A percentile compares a stretch with the other conserved stretches of the same genome.
Conservation (phyloP, 2,113 vertebrate species). For the Callospermophilus lateralis region DNA sequence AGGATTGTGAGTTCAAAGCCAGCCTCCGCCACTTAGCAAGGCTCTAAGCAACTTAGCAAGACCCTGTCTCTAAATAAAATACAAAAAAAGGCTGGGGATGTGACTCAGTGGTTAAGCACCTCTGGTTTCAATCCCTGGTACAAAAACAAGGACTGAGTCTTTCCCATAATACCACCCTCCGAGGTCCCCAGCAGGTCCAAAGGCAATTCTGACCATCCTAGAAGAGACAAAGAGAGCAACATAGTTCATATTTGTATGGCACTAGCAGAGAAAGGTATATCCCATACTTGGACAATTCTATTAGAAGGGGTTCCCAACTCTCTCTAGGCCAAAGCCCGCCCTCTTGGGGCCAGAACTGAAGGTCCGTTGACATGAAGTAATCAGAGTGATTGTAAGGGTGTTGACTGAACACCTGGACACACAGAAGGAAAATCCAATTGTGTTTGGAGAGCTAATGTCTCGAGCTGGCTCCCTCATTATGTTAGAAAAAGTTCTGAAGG, state of each 20-base stretch:
- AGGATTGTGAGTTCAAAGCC: no score
- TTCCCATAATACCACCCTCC: neutral
- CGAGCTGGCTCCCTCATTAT: rapidly evolving
- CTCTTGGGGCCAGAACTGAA: neutral
- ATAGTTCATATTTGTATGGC: rapidly evolving
- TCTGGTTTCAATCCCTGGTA: no score
- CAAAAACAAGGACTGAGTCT: no score
- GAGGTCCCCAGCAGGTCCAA: neutral
- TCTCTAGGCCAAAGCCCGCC: neutral
- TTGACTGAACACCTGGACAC: neutral
- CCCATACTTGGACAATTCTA: neutral
- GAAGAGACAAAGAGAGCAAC: neutral
- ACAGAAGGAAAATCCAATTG: neutral
- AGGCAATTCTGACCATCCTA: neutral
- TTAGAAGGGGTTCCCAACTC: neutral
- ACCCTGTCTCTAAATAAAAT: no score
- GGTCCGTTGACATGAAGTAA: neutral
- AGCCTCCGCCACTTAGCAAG: no score
- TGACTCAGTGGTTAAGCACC: no score
- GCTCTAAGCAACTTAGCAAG: no score
- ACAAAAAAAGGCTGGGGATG: no score
- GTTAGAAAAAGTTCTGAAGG: neutral
- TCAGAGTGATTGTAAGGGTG: neutral
- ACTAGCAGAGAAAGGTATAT: neutral
- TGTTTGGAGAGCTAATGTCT: no score